phyloP scores from a whole-genome alignment of 2,797 vertebrate species.

The Knipowitschia caucasica region DNA sequence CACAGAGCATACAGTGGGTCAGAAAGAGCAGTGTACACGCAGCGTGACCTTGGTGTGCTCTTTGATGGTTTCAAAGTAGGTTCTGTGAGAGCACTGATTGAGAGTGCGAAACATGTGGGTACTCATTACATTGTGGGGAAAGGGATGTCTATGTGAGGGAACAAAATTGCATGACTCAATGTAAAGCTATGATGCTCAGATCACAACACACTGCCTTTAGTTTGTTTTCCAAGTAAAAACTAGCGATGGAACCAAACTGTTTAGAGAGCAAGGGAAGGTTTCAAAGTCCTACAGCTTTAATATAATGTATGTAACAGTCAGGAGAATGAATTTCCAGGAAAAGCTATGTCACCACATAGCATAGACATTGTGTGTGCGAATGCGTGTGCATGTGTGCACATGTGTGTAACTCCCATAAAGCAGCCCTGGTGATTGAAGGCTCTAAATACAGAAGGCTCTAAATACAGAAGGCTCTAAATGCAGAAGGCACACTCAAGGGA shows the following conservation, averaged over 20 bases:
- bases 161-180: neutral
- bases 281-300: no score
- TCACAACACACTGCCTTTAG: no score
- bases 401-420: constrained; percentile 46
- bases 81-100: constrained; percentile 27
- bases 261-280: no score
- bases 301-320: neutral
- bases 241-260: no score
- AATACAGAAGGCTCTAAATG: constrained; percentile 36
- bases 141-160: neutral
- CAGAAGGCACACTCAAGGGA: constrained; percentile 63
- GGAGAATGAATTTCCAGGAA: neutral
- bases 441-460: constrained; percentile 52
- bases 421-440: constrained; percentile 57
- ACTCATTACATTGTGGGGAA: neutral
- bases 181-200: neutral
- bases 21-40: constrained; percentile 20
- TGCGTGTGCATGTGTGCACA: constrained; percentile 12
- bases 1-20: constrained; percentile 19
- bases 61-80: constrained; percentile 11
- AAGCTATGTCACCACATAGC: neutral
- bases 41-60: constrained; percentile 27
- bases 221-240: no score
- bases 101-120: constrained; percentile 15
- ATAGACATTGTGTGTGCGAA: neutral